A percentile compares a stretch with the other conserved stretches of the same genome.
These are phyloP conservation scores for Asbolus verrucosus DNA, from an alignment of 1,140 invertebrate genomes.

Conservation along the genomic window DNA sequence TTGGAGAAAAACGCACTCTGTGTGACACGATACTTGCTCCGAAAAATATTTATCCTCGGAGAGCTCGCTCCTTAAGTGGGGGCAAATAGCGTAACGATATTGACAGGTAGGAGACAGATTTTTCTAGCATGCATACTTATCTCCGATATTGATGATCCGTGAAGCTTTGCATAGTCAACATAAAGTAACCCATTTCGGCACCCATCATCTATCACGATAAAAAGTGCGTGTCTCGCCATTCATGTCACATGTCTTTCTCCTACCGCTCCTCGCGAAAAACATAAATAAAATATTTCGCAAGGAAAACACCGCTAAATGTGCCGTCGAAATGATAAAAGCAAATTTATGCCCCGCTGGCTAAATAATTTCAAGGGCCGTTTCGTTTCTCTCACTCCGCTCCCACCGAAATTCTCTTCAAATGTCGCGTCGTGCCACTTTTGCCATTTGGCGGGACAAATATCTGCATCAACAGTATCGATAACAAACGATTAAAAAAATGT, in stretches of 20 bases:
- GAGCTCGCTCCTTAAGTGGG: constrained; percentile 32
- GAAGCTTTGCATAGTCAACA: constrained; percentile 51
- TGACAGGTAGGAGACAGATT: constrained; percentile 50
- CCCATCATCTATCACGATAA: constrained; percentile 50
- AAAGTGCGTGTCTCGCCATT: constrained; percentile 41
- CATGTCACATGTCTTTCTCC: constrained; percentile 41
- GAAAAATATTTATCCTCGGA: constrained; percentile 25
- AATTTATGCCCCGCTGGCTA: constrained; percentile 15
- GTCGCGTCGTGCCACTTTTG: too few species aligned
- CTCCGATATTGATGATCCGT: constrained; percentile 52
- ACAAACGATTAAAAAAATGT: too few species aligned
- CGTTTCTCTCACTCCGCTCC: too few species aligned
- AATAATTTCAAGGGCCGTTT: too few species aligned
- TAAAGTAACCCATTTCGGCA: constrained; percentile 43
- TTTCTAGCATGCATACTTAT: constrained; percentile 47
- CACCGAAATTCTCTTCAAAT: too few species aligned
- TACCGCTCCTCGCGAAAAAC: constrained; percentile 20
- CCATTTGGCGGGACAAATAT: too few species aligned
- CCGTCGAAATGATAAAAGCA: constrained; percentile 40
- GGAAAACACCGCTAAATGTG: constrained; percentile 40
- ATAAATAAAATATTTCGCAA: constrained; percentile 41
- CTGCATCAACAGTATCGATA: too few species aligned
- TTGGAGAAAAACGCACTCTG: constrained; percentile 29
- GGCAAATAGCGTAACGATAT: constrained; percentile 46
- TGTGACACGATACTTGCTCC: constrained; percentile 18